Percentiles rank a stretch among this genome's conserved stretches.
phyloP scores from a whole-genome alignment of 2,113 vertebrate genomes.

The Engraulis encrasicolus region DNA sequence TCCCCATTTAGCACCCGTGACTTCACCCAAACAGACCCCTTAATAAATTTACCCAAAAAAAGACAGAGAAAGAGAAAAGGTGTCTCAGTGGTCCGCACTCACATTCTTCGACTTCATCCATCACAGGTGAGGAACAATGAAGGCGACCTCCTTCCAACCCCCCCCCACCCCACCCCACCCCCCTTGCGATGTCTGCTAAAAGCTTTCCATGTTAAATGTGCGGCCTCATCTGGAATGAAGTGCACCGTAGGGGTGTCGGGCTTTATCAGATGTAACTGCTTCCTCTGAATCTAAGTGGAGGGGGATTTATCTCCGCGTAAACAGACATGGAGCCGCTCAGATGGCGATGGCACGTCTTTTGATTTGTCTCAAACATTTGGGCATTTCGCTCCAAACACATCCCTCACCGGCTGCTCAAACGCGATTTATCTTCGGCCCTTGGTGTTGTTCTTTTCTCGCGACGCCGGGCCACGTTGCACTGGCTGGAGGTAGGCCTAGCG shows the following conservation, averaged over 20 bases:
- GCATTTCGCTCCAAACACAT: constrained; percentile 60
- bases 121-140: constrained; percentile 82
- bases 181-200: constrained; percentile 71
- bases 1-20: constrained; percentile 86
- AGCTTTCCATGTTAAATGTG: constrained; percentile 80
- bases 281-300: constrained; percentile 69
- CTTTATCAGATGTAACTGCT: constrained; percentile 80
- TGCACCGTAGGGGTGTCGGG: constrained; percentile 43
- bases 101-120: constrained; percentile 85
- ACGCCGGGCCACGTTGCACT: neutral
- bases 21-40: constrained; percentile 82
- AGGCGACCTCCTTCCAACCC: constrained; percentile 73
- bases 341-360: constrained; percentile 31
- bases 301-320: constrained; percentile 70
- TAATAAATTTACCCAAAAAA: too few relatives aligned
- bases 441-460: neutral
- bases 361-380: constrained; percentile 55
- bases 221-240: constrained; percentile 69
- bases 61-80: constrained; percentile 89
- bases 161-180: too few relatives aligned
- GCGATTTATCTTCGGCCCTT: neutral
- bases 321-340: constrained; percentile 50
- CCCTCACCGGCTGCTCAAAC: constrained; percentile 17
- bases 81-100: constrained; percentile 84
- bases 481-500: neutral